These are phyloP conservation scores for Clunio marinus DNA, from an alignment of 2,888 invertebrate species.

Conservation along the genomic window DNA sequence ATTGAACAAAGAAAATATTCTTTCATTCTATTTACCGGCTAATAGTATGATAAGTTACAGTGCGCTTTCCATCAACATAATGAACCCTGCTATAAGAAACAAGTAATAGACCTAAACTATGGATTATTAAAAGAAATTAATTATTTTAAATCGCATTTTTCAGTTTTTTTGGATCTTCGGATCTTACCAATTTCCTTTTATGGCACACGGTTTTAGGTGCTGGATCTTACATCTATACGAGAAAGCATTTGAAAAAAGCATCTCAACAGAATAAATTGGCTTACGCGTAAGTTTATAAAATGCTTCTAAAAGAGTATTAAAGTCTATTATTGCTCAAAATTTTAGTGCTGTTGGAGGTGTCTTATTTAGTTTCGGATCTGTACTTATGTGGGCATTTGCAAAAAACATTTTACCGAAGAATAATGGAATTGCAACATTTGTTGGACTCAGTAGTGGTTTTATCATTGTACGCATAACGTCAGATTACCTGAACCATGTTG, in stretches of 20 bases:
- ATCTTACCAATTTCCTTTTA: conserved; percentile 76
- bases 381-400: conserved; percentile 81
- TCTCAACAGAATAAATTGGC: conserved; percentile 59
- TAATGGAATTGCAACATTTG: conserved; percentile 45
- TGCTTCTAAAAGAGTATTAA: neutral
- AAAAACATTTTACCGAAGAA: conserved; percentile 62
- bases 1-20: conserved; percentile 20
- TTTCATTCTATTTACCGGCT: conserved; percentile 31
- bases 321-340: conserved; percentile 42
- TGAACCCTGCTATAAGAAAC: conserved; percentile 74
- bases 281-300: conserved; percentile 57
- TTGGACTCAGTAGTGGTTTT: conserved; percentile 48
- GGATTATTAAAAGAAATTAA: neutral
- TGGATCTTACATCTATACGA: conserved; percentile 75
- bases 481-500: conserved; percentile 48
- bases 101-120: conserved; percentile 53
- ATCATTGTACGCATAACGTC: conserved; percentile 48
- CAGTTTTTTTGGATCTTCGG: conserved; percentile 45
- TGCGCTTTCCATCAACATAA: conserved; percentile 74
- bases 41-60: conserved; percentile 58
- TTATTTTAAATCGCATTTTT: neutral
- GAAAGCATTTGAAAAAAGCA: conserved; percentile 69
- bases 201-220: conserved; percentile 76
- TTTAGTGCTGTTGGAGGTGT: conserved; percentile 61
- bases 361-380: conserved; percentile 84